These are phyloP conservation scores for Ectropis crepuscularia DNA, from an alignment of 2,888 invertebrate genomes.

Conservation along the genomic window DNA sequence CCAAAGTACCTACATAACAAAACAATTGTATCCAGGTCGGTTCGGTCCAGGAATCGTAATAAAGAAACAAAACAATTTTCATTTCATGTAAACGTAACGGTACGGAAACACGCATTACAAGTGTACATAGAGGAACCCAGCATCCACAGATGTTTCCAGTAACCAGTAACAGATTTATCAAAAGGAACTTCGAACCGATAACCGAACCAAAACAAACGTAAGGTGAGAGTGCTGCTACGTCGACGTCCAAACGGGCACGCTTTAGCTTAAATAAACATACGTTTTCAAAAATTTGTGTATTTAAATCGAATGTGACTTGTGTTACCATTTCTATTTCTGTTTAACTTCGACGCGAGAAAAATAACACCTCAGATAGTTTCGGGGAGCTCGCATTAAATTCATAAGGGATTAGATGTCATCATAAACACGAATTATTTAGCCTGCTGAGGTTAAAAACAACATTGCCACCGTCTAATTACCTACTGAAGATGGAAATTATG, in stretches of 20 bases:
- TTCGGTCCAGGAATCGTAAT: too few species aligned
- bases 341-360: conserved; percentile 71
- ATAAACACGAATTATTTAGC: conserved; percentile 84
- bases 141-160: conserved; percentile 22
- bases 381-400: conserved; percentile 79
- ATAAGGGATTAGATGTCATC: conserved; percentile 84
- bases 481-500: conserved; percentile 59
- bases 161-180: conserved; percentile 33
- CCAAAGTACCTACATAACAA: too few species aligned
- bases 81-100: too few species aligned
- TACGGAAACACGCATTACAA: too few species aligned
- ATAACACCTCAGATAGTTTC: conserved; percentile 75
- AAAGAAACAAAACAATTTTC: too few species aligned
- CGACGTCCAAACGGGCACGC: conserved; percentile 55
- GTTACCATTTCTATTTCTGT: conserved; percentile 80
- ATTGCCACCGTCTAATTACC: conserved; percentile 61
- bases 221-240: conserved; percentile 30
- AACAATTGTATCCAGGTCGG: too few species aligned
- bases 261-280: conserved; percentile 81
- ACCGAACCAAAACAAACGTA: conserved; percentile 40
- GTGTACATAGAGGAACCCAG: too few species aligned
- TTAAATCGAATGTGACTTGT: conserved; percentile 83
- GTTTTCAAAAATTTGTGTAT: conserved; percentile 84
- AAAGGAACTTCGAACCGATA: conserved; percentile 47
- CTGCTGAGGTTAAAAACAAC: conserved; percentile 82